Evolutionary conservation across 2,797 vertebrate species (phyloP), one percentile per base, ranked within the genome.

Genomic region (Adrianichthys oophorus): DNA sequence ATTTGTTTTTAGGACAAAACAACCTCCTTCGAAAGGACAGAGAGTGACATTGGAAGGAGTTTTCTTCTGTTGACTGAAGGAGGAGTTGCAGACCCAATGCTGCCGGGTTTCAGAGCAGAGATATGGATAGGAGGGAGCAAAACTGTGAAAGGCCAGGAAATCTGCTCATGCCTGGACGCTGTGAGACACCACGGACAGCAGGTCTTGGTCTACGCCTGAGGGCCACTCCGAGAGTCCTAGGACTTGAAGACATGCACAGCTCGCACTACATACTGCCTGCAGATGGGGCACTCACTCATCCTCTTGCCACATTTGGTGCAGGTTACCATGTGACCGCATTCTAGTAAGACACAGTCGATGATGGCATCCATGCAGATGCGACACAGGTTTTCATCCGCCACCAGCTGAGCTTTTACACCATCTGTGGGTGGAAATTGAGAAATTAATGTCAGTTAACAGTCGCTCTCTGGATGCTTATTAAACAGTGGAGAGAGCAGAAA

Each of bases 221-320:
- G 57, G 61, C 16, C n/a, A 16, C 58, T 29, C 50, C 13, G 41
- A 4, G 41, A 62, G 66, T 74, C 71, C 91, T 91, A 98, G 56
- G 98, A 98, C 80, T 96, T 98, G 92, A 99, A 99, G 59, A 99
- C 97, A 7, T 98, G 98, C 84, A 99, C 97, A 0, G 96, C 96
- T 5, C 98, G 91, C 26, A 99, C 95, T 0, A 99, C 97, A 0
- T 97, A 99, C 92, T 99, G 97, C 54, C 98, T 91, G 90, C 98
- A 99, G 91, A 99, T 98, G 74, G 97, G 98, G 65, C 97, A 99
- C 90, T 99, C 98, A 41, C 91, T 99, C 98, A 99, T 99, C 67
- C 96, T 90, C 86, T 98, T 99, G 47, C 98, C 98, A 0, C 98
- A 99, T 72, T 96, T 98, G 79, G 98, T 99, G 87, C 98, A 99